A percentile compares a stretch with the other conserved stretches of the same genome.
phyloP scores from a whole-genome alignment of 2,797 vertebrate species.

The Chrysolophus pictus region DNA sequence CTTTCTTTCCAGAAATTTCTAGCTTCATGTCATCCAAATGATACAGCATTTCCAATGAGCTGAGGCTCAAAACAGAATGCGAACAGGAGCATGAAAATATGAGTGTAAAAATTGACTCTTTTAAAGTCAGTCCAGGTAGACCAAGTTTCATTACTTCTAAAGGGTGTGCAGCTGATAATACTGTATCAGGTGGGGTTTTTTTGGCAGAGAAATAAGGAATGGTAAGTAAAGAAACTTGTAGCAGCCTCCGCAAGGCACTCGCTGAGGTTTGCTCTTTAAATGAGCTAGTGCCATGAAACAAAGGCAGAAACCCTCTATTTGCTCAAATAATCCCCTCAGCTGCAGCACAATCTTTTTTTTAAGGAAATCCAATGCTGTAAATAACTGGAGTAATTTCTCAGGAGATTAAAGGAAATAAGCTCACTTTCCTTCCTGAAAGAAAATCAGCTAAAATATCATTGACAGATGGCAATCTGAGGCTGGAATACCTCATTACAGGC shows the following conservation, averaged over 20 bases:
- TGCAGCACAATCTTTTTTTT: background rate
- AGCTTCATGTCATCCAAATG: background rate
- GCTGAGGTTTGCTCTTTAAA: background rate
- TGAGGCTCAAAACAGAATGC: background rate
- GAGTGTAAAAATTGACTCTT: background rate
- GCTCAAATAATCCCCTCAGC: conserved; percentile 50
- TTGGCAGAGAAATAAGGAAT: background rate
- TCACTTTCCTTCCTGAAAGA: conserved; percentile 48
- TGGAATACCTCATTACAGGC: conserved; percentile 36
- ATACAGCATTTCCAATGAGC: background rate
- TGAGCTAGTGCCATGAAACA: conserved; percentile 42
- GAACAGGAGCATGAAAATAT: background rate
- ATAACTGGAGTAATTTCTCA: conserved; percentile 61
- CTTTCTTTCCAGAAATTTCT: background rate
- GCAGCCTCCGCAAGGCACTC: conserved; percentile 23
- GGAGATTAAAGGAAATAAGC: conserved; percentile 67
- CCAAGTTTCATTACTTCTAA: background rate
- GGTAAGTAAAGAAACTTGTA: conserved; percentile 4
- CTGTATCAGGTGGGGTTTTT: background rate
- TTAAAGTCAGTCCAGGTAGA: background rate
- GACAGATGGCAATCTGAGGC: conserved; percentile 60
- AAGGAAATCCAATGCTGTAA: conserved; percentile 52
- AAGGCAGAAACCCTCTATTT: background rate
- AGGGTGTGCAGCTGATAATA: background rate
- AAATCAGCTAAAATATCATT: conserved; percentile 71